Evolutionary conservation across 2,113 vertebrate species (phyloP).

Genomic region (Dasyurus viverrinus): DNA sequence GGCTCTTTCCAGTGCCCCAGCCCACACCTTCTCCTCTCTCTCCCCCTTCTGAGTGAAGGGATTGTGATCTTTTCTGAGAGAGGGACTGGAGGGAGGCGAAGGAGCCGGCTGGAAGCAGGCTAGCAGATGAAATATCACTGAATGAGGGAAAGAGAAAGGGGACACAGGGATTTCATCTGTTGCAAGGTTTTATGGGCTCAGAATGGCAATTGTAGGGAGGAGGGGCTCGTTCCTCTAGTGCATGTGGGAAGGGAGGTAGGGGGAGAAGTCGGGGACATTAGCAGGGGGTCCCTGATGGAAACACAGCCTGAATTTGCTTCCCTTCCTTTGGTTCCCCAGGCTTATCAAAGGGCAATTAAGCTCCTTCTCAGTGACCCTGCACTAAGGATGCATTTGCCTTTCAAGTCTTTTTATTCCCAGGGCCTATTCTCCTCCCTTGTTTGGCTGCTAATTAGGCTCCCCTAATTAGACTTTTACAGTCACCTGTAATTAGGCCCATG

Average conservation of each 20-base stretch:
- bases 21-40: neutral
- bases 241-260: neutral
- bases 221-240: neutral
- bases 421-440: conserved; percentile 61
- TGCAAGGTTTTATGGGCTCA: neutral
- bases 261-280: neutral
- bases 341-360: conserved; percentile 72
- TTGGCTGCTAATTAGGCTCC: conserved; percentile 77
- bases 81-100: neutral
- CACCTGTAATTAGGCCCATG: conserved; percentile 79
- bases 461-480: conserved; percentile 81
- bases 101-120: neutral
- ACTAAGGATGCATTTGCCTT: conserved; percentile 57
- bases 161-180: neutral
- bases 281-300: neutral
- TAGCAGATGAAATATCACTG: neutral
- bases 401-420: conserved; percentile 74
- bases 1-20: neutral
- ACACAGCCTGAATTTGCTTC: neutral
- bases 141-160: neutral
- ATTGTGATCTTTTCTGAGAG: neutral
- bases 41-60: neutral
- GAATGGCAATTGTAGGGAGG: neutral
- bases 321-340: neutral
- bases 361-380: neutral